A percentile compares a stretch with the other conserved stretches of the same genome.
phyloP scores from a whole-genome alignment of 2,797 vertebrate species.

The Helostoma temminkii region DNA sequence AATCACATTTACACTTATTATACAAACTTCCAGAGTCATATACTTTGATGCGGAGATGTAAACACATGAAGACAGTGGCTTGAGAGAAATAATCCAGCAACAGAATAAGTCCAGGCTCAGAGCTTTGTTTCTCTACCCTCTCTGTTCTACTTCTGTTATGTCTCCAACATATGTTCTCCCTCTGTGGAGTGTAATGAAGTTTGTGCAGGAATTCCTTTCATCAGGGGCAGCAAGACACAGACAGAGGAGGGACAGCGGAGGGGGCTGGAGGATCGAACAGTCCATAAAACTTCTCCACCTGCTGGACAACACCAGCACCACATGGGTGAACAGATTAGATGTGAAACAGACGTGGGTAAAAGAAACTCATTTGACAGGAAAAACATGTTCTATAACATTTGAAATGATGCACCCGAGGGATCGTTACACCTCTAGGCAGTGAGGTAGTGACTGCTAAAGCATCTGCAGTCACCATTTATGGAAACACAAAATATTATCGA shows the following conservation, averaged over 20 bases:
- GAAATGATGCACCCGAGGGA: slow-evolving; percentile 32
- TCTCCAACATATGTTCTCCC: slow-evolving; percentile 78
- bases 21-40: slow-evolving; percentile 26
- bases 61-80: slow-evolving; percentile 38
- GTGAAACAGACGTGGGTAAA: background rate
- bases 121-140: slow-evolving; percentile 43
- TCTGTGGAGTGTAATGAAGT: slow-evolving; percentile 73
- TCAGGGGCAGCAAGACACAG: slow-evolving; percentile 59
- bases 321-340: too few relatives aligned
- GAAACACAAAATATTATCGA: slow-evolving; percentile 40
- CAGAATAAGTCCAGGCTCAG: slow-evolving; percentile 31
- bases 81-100: slow-evolving; percentile 42
- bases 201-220: slow-evolving; percentile 70
- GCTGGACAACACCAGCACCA: slow-evolving; percentile 54
- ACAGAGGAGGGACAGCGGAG: slow-evolving; percentile 63
- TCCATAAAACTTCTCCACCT: slow-evolving; percentile 68
- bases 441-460: slow-evolving; percentile 13
- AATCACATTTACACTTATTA: slow-evolving; percentile 36
- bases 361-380: slow-evolving; percentile 13
- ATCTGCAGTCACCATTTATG: slow-evolving; percentile 29
- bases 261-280: slow-evolving; percentile 36
- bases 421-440: slow-evolving; percentile 33
- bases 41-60: slow-evolving; percentile 19
- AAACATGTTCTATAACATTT: slow-evolving; percentile 24
- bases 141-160: slow-evolving; percentile 42